phyloP scores from a whole-genome alignment of 2,113 vertebrate genomes.

The Channa argus region DNA sequence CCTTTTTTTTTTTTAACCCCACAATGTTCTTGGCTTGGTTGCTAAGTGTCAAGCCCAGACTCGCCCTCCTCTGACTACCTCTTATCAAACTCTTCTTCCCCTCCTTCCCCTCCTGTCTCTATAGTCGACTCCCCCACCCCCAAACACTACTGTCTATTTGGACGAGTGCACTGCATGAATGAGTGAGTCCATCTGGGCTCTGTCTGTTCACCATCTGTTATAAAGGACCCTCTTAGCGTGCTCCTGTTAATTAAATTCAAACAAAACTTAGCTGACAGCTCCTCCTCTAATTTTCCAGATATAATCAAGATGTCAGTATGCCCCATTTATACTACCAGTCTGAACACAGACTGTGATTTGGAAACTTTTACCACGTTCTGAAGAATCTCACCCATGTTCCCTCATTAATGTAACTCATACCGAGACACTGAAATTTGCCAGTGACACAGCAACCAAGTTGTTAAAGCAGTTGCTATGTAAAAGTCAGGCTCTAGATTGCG shows the following conservation, averaged over 20 bases:
- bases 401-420: not conserved
- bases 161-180: constrained; percentile 25
- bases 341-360: not conserved
- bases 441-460: not conserved
- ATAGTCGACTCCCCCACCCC: constrained; percentile 11
- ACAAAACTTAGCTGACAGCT: constrained; percentile 51
- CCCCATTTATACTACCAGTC: not conserved
- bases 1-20: constrained; percentile 4
- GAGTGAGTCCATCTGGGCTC: constrained; percentile 25
- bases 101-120: constrained; percentile 8
- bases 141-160: constrained; percentile 10
- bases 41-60: constrained; percentile 57
- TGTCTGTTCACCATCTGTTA: constrained; percentile 66
- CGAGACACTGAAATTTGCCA: not conserved
- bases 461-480: too few relatives aligned
- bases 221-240: constrained; percentile 21
- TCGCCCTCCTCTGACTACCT: constrained; percentile 41
- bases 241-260: constrained; percentile 74
- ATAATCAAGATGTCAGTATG: not conserved
- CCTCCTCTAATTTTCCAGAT: constrained; percentile 4
- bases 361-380: too few relatives aligned
- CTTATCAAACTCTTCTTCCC: constrained; percentile 7
- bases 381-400: not conserved
- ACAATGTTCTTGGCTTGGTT: constrained; percentile 41
- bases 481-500: too few relatives aligned